Percentiles rank a stretch among this genome's conserved stretches.
These are phyloP conservation scores for Lytechinus pictus DNA, from an alignment of 35 echinoderm and acorn worm species.

Conservation along the genomic window DNA sequence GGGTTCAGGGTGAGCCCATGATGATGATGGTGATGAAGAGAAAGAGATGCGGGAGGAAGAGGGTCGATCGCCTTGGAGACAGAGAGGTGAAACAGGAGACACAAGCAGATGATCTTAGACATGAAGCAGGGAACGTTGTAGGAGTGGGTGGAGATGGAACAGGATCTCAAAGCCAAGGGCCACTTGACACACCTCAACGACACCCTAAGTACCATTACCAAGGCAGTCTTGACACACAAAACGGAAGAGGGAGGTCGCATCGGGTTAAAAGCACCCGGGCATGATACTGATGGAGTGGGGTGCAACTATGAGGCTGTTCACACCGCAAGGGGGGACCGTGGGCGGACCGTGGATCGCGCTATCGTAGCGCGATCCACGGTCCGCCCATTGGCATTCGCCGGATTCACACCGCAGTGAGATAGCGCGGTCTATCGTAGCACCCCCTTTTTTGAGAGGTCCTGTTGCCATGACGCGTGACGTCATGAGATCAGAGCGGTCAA, in stretches of 20 bases:
- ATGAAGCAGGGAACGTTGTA: background rate
- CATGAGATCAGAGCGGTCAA: too few species aligned
- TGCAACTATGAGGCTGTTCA: too few species aligned
- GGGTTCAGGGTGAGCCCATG: background rate
- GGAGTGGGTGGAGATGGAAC: conserved; percentile 13
- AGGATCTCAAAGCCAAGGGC: background rate
- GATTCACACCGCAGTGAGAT: too few species aligned
- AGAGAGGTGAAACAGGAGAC: background rate
- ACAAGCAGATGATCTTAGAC: conserved; percentile 8
- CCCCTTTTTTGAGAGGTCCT: too few species aligned
- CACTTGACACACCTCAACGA: background rate
- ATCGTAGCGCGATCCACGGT: too few species aligned
- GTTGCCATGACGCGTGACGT: too few species aligned
- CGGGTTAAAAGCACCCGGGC: background rate
- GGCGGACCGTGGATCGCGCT: too few species aligned
- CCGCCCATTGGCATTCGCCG: too few species aligned
- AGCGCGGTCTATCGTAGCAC: too few species aligned
- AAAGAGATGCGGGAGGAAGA: conserved; percentile 7
- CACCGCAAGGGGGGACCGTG: too few species aligned
- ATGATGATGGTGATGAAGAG: background rate
- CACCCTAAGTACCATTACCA: conserved; percentile 22
- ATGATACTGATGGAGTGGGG: too few species aligned
- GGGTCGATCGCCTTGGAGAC: background rate
- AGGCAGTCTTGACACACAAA: conserved; percentile 31
- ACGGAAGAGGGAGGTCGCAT: background rate